A percentile compares a stretch with the other conserved stretches of the same genome.
These are phyloP conservation scores for Brachylomia viminalis DNA, from an alignment of 2,888 invertebrate genomes.

Conservation along the genomic window DNA sequence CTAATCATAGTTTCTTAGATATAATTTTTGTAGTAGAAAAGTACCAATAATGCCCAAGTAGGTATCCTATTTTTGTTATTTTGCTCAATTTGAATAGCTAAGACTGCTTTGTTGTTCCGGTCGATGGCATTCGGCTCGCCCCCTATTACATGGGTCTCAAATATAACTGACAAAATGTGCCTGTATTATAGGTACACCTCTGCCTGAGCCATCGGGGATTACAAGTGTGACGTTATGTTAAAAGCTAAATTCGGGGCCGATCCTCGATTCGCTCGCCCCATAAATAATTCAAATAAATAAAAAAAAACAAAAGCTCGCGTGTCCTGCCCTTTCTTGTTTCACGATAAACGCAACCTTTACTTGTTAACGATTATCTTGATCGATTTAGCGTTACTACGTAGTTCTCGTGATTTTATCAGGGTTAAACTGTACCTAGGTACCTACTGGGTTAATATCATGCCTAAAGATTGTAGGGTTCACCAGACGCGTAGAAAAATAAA, in stretches of 20 bases:
- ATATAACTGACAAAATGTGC: too few relatives aligned
- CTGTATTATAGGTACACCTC: too few relatives aligned
- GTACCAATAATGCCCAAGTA: too few relatives aligned
- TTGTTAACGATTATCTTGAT: constrained; percentile 49
- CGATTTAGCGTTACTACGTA: constrained; percentile 18
- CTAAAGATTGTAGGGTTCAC: background rate
- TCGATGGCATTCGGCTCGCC: too few relatives aligned
- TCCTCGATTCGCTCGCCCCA: background rate
- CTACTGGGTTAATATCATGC: constrained; percentile 16
- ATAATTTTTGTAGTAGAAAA: too few relatives aligned
- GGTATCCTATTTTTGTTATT: too few relatives aligned
- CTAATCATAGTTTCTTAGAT: too few relatives aligned
- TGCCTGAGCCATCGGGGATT: too few relatives aligned
- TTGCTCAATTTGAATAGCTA: too few relatives aligned
- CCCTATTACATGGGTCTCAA: too few relatives aligned
- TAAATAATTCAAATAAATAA: background rate
- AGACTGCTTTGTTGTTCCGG: too few relatives aligned
- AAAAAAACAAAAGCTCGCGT: constrained; percentile 32
- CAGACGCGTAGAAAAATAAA: background rate
- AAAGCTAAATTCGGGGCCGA: background rate
- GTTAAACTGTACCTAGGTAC: constrained; percentile 26
- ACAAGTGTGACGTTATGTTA: too few relatives aligned
- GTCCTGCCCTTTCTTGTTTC: constrained; percentile 15
- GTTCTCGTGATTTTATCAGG: constrained; percentile 32
- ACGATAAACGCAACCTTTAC: constrained; percentile 41